A percentile compares a stretch with the other conserved stretches of the same genome.
These are phyloP conservation scores for Labeo calbasu DNA, from an alignment of 2,797 vertebrate species.

Conservation along the genomic window DNA sequence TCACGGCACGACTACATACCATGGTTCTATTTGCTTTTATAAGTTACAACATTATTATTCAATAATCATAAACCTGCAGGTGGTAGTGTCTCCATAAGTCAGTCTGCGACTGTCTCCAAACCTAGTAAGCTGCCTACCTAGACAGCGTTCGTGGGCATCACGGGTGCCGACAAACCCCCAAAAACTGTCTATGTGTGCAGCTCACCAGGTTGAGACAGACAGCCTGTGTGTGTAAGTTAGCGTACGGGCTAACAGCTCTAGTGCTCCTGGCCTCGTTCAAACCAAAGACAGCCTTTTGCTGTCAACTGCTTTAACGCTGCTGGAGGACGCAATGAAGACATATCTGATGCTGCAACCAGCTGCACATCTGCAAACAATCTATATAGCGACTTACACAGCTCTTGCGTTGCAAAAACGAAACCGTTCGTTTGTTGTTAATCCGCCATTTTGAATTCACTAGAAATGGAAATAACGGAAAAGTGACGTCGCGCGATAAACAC, in stretches of 20 bases:
- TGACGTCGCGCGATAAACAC: slow-evolving; percentile 36
- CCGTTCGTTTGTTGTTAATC: slow-evolving; percentile 70
- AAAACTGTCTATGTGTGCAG: neutral
- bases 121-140: neutral
- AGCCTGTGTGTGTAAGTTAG: slow-evolving; percentile 17
- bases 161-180: too few species aligned
- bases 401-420: slow-evolving; percentile 56
- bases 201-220: neutral
- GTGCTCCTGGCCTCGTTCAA: slow-evolving; percentile 22
- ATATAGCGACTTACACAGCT: slow-evolving; percentile 51
- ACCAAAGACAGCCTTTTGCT: neutral
- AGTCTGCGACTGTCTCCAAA: neutral
- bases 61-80: neutral
- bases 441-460: slow-evolving; percentile 71
- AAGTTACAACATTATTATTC: neutral
- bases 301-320: neutral
- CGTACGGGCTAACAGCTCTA: slow-evolving; percentile 28
- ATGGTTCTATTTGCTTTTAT: neutral
- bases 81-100: neutral
- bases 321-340: neutral
- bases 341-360: neutral
- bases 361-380: neutral
- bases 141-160: neutral
- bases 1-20: neutral
- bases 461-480: slow-evolving; percentile 57